These are phyloP conservation scores for Torymus tubicola DNA, from an alignment of 2,888 invertebrate genomes.

Conservation along the genomic window DNA sequence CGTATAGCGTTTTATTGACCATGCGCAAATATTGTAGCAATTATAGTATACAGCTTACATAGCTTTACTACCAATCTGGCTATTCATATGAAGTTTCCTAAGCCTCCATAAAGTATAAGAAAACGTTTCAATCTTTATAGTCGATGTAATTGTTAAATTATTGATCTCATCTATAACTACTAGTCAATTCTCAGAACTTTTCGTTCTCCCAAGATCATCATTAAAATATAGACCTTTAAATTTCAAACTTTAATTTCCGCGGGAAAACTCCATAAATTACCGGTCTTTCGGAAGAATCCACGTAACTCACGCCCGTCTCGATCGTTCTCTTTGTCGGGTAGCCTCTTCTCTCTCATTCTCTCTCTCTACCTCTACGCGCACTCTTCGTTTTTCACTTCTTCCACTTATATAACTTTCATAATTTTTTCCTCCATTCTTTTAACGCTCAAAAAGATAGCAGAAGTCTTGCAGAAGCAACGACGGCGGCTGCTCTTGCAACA, in stretches of 20 bases:
- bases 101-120: too few relatives aligned
- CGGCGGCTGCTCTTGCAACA: conserved; percentile 4
- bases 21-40: too few relatives aligned
- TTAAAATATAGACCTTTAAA: too few relatives aligned
- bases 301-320: conserved; percentile 27
- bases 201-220: neutral
- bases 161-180: neutral
- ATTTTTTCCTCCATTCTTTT: conserved; percentile 40
- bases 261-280: neutral
- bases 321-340: conserved; percentile 19
- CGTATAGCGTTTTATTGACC: too few relatives aligned
- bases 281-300: conserved; percentile 13
- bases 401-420: conserved; percentile 31
- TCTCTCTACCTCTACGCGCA: neutral
- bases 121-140: too few relatives aligned
- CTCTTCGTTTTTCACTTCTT: neutral
- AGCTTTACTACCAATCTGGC: too few relatives aligned
- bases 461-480: neutral
- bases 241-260: too few relatives aligned
- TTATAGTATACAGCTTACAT: too few relatives aligned
- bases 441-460: conserved; percentile 10
- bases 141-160: too few relatives aligned
- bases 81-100: too few relatives aligned
- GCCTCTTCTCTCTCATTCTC: conserved; percentile 1
- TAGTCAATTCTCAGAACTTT: neutral